These are phyloP conservation scores for Rhodinocichla rosea DNA, from an alignment of 2,113 vertebrate genomes.

Conservation along the genomic window DNA sequence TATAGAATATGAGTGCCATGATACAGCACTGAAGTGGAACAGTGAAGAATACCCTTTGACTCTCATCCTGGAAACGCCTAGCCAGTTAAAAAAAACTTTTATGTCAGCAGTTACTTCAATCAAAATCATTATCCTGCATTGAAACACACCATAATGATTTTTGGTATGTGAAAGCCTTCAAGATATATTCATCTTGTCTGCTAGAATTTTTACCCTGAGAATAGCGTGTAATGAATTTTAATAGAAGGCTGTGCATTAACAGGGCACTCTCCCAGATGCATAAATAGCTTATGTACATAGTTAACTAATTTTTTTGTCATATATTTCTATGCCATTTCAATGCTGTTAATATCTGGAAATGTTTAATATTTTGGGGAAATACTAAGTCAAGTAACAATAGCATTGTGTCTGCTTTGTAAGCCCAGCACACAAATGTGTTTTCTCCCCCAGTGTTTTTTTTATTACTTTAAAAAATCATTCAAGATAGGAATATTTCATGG, in stretches of 20 bases:
- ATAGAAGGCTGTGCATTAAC: neutral
- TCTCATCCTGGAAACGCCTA: neutral
- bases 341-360: neutral
- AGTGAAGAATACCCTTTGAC: neutral
- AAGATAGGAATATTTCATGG: neutral
- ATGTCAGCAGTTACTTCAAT: neutral
- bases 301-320: neutral
- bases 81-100: neutral
- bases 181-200: neutral
- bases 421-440: neutral
- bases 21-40: neutral
- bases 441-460: neutral
- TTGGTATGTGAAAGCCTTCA: neutral
- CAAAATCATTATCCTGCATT: neutral
- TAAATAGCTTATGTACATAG: neutral
- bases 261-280: fast-evolving
- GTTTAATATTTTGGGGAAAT: neutral
- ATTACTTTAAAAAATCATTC: neutral
- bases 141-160: neutral
- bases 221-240: fast-evolving
- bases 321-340: neutral
- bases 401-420: neutral
- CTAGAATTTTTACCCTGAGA: neutral
- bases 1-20: fast-evolving
- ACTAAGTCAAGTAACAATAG: neutral